Evolutionary conservation across 2,888 invertebrate genomes (phyloP).

Genomic region (Acrobasis suavella): DNA sequence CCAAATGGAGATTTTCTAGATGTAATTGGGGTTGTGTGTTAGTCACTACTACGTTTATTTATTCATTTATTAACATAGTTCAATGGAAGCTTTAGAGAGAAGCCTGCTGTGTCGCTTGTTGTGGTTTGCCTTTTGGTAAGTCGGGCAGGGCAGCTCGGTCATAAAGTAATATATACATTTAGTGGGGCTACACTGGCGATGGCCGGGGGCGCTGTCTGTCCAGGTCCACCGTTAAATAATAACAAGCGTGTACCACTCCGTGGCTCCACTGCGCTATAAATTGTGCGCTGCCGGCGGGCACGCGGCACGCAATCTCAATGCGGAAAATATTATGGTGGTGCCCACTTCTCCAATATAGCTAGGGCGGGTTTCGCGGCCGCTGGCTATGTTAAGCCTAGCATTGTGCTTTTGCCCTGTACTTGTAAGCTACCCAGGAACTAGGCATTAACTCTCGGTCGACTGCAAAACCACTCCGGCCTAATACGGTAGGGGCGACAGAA

Average conservation of each 20-base stretch:
- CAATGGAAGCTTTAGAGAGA: background rate
- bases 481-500: constrained; percentile 12
- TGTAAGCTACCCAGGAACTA: constrained; percentile 32
- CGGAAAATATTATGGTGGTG: constrained; percentile 68
- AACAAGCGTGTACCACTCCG: constrained; percentile 60
- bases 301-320: constrained; percentile 79
- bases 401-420: constrained; percentile 49
- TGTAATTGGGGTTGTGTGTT: constrained; percentile 60
- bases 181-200: constrained; percentile 61
- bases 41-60: constrained; percentile 52
- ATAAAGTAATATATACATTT: constrained; percentile 60
- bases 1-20: constrained; percentile 51
- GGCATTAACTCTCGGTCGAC: constrained; percentile 19
- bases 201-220: constrained; percentile 64
- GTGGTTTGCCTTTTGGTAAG: constrained; percentile 28
- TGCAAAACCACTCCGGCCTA: constrained; percentile 13
- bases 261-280: constrained; percentile 73
- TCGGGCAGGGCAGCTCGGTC: constrained; percentile 32
- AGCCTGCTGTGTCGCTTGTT: constrained; percentile 21
- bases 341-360: constrained; percentile 42
- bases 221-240: constrained; percentile 70
- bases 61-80: constrained; percentile 10
- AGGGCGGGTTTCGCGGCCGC: constrained; percentile 48
- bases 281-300: constrained; percentile 77
- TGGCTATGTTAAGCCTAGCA: constrained; percentile 54